Base-by-base conservation (phyloP, 2,113 vertebrate species). In the Cygnus atratus region DNA sequence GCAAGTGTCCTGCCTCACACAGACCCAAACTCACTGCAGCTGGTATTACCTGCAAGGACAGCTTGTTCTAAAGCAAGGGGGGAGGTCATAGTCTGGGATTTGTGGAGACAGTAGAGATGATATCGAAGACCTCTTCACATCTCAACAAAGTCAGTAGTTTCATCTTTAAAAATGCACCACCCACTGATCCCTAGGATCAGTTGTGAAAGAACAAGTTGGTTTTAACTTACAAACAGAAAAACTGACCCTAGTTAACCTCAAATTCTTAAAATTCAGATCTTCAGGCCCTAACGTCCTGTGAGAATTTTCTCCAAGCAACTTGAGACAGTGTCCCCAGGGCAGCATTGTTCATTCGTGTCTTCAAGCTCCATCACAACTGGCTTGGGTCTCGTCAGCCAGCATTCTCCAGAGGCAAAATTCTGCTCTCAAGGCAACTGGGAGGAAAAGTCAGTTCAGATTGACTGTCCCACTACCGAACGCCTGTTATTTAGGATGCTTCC, bases 231-330 rank as follows among this genome's bases (percentile, higher is more conserved):
- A 19, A 81, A 88, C 44, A 86, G 50, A 73, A 91, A 89, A 43
- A 70, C 13, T 37, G 88, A 82, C 82, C 71, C n/a, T 59, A 79
- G 75, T 59, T 91, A 83, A 91, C 78, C 78, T 83, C 63, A 91
- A 91, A 92, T 89, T 92, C 66, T 79, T 92, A 79, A 91, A 82
- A 95, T 48, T 92, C 54, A 33, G 50, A 89, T 87, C 74, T 95
- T 62, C 33, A 75, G 77, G 84, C 52, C 58, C 52, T 85, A 65
- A 82, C 6, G 26, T 84, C 54, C 50, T 83, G 28, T 50, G 71
- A 95, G 93, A 94, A 95, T 91, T 89, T 91, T 92, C 84, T 79
- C 54, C 66, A 72, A 91, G 84, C 28, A 61, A 81, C 13, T 13
- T 84, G 61, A 68, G 44, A 74, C 37, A 74, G 33, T 90, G 65